A percentile compares a stretch with the other conserved stretches of the same genome.
Conservation (phyloP, 1,140 invertebrate species). For the Lucilia sericata region DNA sequence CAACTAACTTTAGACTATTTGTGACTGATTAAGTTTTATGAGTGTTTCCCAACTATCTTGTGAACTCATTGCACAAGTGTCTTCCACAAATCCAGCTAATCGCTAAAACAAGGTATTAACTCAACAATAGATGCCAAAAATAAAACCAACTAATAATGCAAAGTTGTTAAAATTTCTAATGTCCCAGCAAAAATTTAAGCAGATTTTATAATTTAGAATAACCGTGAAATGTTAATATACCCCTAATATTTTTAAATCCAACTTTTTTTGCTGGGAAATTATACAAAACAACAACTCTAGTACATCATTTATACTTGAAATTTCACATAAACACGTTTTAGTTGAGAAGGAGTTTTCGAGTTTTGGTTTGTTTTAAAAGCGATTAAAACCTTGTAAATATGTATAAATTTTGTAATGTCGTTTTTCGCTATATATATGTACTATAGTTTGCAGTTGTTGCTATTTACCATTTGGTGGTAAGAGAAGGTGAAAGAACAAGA, state of each 20-base stretch:
- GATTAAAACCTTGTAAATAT: neutral
- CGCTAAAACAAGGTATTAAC: conserved; percentile 16
- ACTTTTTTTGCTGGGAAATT: neutral
- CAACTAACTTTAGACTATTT: too few relatives aligned
- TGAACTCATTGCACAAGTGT: neutral
- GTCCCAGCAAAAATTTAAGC: neutral
- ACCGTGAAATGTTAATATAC: neutral
- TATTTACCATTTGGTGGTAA: neutral
- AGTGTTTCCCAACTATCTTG: neutral
- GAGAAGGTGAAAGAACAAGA: neutral
- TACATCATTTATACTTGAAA: neutral
- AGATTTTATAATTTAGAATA: neutral
- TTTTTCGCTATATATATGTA: neutral
- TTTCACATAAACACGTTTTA: neutral
- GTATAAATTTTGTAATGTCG: neutral
- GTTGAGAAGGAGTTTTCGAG: neutral
- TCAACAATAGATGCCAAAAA: neutral
- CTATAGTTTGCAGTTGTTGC: neutral
- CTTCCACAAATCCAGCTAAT: neutral
- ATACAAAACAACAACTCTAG: neutral
- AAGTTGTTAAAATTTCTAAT: neutral
- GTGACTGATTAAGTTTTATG: neutral
- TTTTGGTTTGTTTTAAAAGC: conserved; percentile 15
- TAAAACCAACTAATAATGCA: neutral
- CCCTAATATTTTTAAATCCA: neutral